A percentile compares a stretch with the other conserved stretches of the same genome.
Evolutionary conservation across 2,888 invertebrate species (phyloP).

Genomic region (Scrobipalpa atriplicella): DNA sequence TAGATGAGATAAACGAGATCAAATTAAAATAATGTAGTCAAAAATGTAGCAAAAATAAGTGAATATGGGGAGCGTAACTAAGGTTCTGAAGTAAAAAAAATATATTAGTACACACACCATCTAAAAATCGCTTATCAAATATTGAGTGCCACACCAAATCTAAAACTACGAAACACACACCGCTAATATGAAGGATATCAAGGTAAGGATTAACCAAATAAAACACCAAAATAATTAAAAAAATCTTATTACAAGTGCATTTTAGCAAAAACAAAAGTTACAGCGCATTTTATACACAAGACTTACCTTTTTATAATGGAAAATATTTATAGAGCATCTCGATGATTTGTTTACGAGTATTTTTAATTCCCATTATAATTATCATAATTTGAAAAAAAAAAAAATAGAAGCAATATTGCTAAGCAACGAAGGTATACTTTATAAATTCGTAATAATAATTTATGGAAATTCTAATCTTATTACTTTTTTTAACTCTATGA

Average conservation of each 20-base stretch:
- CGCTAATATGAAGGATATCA: conserved; percentile 11
- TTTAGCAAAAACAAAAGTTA: conserved; percentile 6
- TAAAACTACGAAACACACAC: conserved; percentile 38
- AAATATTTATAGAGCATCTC: not conserved
- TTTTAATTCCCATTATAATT: too few species aligned
- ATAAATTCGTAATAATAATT: not conserved
- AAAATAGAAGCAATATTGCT: not conserved
- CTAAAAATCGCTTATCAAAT: conserved; percentile 18
- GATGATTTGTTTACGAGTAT: too few species aligned
- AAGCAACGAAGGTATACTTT: too few species aligned
- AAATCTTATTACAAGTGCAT: conserved; percentile 24
- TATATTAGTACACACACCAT: conserved; percentile 13
- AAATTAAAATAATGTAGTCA: too few species aligned
- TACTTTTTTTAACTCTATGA: too few species aligned
- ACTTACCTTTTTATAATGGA: not conserved
- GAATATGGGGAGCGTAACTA: too few species aligned
- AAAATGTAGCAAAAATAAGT: too few species aligned
- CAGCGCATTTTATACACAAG: not conserved
- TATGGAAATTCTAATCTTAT: not conserved
- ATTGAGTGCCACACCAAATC: conserved; percentile 13
- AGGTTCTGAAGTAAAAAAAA: not conserved
- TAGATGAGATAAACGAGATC: too few species aligned
- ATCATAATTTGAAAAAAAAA: not conserved
- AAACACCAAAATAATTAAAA: conserved; percentile 28
- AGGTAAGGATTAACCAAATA: conserved; percentile 29